phyloP scores from a whole-genome alignment of 2,113 vertebrate genomes.

The Porphyrio hochstetteri region DNA sequence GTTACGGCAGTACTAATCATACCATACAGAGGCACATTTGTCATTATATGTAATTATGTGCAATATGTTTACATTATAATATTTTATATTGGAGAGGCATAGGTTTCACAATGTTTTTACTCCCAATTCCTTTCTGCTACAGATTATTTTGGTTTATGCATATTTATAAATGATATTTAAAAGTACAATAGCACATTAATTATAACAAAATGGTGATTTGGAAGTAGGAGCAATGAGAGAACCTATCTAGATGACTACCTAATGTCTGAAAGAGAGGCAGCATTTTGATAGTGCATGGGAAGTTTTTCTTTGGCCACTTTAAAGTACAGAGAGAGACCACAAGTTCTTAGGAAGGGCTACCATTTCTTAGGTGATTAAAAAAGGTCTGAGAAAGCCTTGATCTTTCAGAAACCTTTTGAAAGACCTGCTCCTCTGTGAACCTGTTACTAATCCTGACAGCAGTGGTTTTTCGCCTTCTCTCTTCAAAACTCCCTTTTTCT shows the following conservation, averaged over 20 bases:
- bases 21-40: conserved; percentile 20
- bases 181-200: conserved; percentile 40
- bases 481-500: neutral
- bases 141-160: conserved; percentile 40
- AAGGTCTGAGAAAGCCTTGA: neutral
- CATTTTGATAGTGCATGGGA: neutral
- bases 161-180: conserved; percentile 53
- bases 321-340: neutral
- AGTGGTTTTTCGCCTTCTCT: neutral
- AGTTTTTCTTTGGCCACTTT: neutral
- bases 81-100: conserved; percentile 17
- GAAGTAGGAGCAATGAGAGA: neutral
- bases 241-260: neutral
- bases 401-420: conserved; percentile 7
- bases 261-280: neutral
- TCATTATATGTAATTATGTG: conserved; percentile 58
- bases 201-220: conserved; percentile 12
- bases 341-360: neutral
- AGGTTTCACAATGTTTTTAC: conserved; percentile 44
- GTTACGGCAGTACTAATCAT: conserved; percentile 35
- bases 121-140: neutral
- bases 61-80: conserved; percentile 61
- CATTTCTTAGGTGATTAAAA: neutral
- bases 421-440: neutral
- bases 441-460: neutral